phyloP scores from a whole-genome alignment of 2,888 invertebrate species.

The Zhuqinia jingwanae region DNA sequence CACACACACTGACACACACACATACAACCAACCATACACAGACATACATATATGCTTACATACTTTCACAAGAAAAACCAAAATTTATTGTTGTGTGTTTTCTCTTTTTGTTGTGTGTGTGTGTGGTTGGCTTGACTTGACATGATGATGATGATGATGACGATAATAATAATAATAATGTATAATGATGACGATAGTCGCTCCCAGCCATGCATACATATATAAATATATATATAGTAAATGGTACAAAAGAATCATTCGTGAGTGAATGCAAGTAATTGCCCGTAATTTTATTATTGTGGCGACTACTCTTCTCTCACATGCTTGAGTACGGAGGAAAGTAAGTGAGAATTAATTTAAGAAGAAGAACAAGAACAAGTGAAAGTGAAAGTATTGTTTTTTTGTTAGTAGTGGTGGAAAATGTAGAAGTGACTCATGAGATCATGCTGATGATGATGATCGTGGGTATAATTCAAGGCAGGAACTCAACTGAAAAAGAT shows the following conservation, averaged over 20 bases:
- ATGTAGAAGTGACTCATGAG: too few species aligned
- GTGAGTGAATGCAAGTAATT: conserved; percentile 64
- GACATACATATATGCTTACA: too few species aligned
- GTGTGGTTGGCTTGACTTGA: conserved; percentile 1
- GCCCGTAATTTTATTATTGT: conserved; percentile 59
- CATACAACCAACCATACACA: too few species aligned
- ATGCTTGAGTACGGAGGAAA: too few species aligned
- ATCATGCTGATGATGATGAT: background rate
- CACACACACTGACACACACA: background rate
- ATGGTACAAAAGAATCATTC: too few species aligned
- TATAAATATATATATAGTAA: too few species aligned
- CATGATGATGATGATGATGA: background rate
- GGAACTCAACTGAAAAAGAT: background rate
- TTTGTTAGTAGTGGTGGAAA: too few species aligned
- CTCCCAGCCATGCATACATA: conserved; percentile 18
- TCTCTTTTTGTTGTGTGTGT: conserved; percentile 28
- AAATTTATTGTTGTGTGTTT: too few species aligned
- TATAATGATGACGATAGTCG: background rate
- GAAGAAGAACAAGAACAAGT: background rate
- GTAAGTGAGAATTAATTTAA: background rate
- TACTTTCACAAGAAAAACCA: background rate
- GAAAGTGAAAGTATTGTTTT: background rate
- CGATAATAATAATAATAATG: background rate
- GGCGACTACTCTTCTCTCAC: background rate
- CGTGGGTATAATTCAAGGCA: background rate